A percentile compares a stretch with the other conserved stretches of the same genome.
phyloP scores from a whole-genome alignment of 2,888 invertebrate species.

The Allacma fusca region DNA sequence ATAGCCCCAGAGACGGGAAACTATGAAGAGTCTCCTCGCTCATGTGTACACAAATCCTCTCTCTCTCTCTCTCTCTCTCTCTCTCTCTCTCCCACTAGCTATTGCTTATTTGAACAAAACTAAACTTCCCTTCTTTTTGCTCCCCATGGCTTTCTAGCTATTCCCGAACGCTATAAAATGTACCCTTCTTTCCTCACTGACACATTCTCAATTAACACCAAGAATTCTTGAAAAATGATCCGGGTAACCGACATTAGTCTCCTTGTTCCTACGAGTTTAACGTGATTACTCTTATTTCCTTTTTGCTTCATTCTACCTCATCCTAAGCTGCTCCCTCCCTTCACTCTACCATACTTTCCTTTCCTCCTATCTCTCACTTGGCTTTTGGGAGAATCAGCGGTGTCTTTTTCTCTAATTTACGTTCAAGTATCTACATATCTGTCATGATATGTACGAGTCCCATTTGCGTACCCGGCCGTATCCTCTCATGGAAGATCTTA shows the following conservation, averaged over 20 bases:
- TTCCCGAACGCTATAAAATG: slow-evolving; percentile 39
- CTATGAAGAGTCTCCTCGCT: neutral
- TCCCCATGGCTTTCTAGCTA: slow-evolving; percentile 38
- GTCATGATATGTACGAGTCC: too few species aligned
- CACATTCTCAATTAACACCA: slow-evolving; percentile 52
- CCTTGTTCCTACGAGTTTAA: slow-evolving; percentile 25
- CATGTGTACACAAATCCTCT: neutral
- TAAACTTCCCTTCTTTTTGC: slow-evolving; percentile 18
- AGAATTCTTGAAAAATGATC: slow-evolving; percentile 54
- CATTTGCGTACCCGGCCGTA: too few species aligned
- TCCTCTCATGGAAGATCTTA: too few species aligned
- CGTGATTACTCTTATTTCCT: slow-evolving; percentile 37
- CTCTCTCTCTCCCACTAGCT: neutral
- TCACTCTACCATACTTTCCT: neutral
- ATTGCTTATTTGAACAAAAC: neutral
- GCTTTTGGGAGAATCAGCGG: neutral
- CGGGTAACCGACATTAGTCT: slow-evolving; percentile 35
- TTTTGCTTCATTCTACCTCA: slow-evolving; percentile 1
- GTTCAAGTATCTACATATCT: too few species aligned
- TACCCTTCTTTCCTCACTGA: slow-evolving; percentile 43
- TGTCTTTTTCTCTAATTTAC: neutral
- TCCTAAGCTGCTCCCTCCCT: neutral
- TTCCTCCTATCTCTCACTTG: neutral
- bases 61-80: slow-evolving; percentile 6
- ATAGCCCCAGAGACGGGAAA: neutral